Base-by-base conservation (phyloP, 35 echinoderm and acorn worm genomes). In the Apostichopus japonicus region DNA sequence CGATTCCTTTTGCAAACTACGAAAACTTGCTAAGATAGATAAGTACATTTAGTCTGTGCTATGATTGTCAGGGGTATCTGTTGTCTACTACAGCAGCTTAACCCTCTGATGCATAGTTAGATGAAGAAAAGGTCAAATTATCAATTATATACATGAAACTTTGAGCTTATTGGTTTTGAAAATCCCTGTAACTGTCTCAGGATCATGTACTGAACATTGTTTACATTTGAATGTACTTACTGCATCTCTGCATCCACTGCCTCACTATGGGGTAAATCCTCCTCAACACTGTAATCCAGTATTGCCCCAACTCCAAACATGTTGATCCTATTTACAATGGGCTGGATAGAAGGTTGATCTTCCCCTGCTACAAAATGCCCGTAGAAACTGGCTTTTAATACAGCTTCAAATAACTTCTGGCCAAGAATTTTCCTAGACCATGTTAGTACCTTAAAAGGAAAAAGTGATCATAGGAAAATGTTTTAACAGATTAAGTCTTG, bases 201-300 rank as follows among this genome's bases (percentile, higher is more conserved):
- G 33, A 44, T 44, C 33, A 44, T 44, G 21, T 78, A 44, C 17
- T 78, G 13, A 8, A 78, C 17, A 78, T 44, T 23, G 10, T 24
- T 44, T 44, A 13, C 17, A 24, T 17, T 24, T 82, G 3, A 82
- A 9, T 44, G 23, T 72, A 92, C 97, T 94, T 93, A 99, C 97
- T 94, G 92, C 93, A 99, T 96, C 77, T 99, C 97, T 57, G 93
- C 95, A 77, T 95, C 93, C 8, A 96, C 95, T 24, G 97, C 97
- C 55, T 99, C 59, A 86, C 56, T 96, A 59, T 95, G 95, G 4
- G 97, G 87, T 71, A 99, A 95, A 27, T 98, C 97, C 63, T 99
- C 97, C 55, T 99, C 97, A 1, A 98, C 97, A 79, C 97, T 96
- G 84, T 99, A 99, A 86, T 99, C 97, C 87, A 99, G 87, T 77